phyloP scores from a whole-genome alignment of 2,888 invertebrate species.

The Cryptocheilus praepositus region DNA sequence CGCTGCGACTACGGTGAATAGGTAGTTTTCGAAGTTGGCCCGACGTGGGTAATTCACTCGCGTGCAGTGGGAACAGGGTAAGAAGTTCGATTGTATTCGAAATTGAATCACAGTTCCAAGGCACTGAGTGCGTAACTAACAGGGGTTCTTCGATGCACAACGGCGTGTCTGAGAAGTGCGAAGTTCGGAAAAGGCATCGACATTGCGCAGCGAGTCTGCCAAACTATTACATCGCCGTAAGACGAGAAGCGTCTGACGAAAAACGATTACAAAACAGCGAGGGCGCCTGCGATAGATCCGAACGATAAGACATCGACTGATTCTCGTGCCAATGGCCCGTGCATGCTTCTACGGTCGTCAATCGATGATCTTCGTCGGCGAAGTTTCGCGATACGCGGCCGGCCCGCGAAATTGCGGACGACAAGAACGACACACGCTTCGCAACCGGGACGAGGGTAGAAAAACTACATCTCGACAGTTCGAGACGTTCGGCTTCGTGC shows the following conservation, averaged over 20 bases:
- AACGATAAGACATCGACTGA: conserved; percentile 44
- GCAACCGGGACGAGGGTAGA: background rate
- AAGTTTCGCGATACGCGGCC: background rate
- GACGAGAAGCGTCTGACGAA: conserved; percentile 23
- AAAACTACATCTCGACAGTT: background rate
- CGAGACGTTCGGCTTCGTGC: conserved; percentile 51
- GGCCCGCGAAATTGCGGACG: conserved; percentile 7
- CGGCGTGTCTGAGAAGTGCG: too few relatives aligned
- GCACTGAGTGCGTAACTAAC: too few relatives aligned
- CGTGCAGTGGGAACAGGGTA: background rate
- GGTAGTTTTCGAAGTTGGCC: too few relatives aligned
- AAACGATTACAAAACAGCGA: too few relatives aligned
- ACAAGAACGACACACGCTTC: background rate
- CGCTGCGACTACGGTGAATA: too few relatives aligned
- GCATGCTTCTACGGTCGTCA: conserved; percentile 41
- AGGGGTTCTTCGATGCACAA: too few relatives aligned
- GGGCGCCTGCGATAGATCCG: background rate
- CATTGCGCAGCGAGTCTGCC: too few relatives aligned
- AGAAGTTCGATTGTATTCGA: background rate
- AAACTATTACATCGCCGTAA: background rate
- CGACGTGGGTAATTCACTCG: too few relatives aligned
- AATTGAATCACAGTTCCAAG: too few relatives aligned
- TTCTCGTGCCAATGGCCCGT: conserved; percentile 43
- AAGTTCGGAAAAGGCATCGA: too few relatives aligned
- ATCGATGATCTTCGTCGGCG: conserved; percentile 36